Percentiles rank a stretch among this genome's conserved stretches.
Conservation (phyloP, 2,888 invertebrate genomes). For the Lasioglossum marginatum region DNA sequence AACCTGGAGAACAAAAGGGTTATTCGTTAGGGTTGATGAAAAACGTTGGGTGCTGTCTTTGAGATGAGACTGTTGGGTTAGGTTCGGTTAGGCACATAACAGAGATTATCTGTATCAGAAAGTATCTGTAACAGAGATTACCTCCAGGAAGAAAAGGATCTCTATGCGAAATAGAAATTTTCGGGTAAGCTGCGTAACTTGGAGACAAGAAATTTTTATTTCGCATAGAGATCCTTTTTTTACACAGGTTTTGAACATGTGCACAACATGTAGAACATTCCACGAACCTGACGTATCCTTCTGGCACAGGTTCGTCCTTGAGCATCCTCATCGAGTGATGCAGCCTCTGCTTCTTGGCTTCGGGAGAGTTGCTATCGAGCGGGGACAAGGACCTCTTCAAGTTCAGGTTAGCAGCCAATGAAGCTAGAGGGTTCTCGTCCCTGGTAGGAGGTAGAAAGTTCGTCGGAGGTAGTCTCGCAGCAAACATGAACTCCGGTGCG, state of each 20-base stretch:
- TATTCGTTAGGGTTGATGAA: not conserved
- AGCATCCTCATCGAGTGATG: slow-evolving; percentile 91
- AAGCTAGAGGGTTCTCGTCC: slow-evolving; percentile 85
- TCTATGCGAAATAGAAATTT: no score
- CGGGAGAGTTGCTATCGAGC: slow-evolving; percentile 84
- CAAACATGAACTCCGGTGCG: slow-evolving; percentile 84
- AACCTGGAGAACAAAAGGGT: slow-evolving; percentile 84
- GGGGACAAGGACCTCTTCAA: slow-evolving; percentile 85
- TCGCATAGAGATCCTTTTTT: no score
- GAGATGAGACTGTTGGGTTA: not conserved
- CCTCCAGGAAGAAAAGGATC: no score
- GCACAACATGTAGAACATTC: not conserved
- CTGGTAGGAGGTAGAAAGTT: slow-evolving; percentile 77
- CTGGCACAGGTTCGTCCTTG: slow-evolving; percentile 95
- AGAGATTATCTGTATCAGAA: no score
- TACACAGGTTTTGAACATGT: no score
- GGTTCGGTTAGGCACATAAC: no score
- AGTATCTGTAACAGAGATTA: no score
- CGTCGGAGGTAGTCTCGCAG: slow-evolving; percentile 79
- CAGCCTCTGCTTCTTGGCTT: slow-evolving; percentile 88
- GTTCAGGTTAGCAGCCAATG: slow-evolving; percentile 86
- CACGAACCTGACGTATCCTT: slow-evolving; percentile 90
- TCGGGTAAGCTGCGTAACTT: no score
- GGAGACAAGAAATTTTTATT: no score
- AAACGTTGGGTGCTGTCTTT: not conserved